Evolutionary conservation across 2,888 invertebrate species (phyloP).

Genomic region (Drosophila subsilvestris): DNA sequence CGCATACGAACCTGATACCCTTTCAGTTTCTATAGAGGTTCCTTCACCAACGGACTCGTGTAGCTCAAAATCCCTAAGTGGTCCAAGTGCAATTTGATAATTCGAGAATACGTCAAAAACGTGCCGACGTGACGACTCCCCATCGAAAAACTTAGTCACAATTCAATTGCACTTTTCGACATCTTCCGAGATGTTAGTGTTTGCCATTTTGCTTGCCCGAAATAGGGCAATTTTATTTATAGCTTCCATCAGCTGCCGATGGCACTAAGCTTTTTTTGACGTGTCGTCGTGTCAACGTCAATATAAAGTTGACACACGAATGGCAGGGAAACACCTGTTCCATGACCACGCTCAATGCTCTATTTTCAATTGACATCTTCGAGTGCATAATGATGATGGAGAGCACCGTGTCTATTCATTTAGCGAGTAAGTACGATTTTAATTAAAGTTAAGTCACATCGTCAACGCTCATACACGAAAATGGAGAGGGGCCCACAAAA

Average conservation of each 20-base stretch:
- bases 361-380: slow-evolving; percentile 23
- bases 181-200: not conserved
- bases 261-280: slow-evolving; percentile 54
- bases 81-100: too few species aligned
- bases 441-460: slow-evolving; percentile 80
- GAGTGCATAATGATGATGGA: slow-evolving; percentile 36
- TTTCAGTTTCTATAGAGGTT: too few species aligned
- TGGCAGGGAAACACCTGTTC: slow-evolving; percentile 39
- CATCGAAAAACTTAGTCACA: too few species aligned
- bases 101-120: too few species aligned
- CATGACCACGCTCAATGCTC: slow-evolving; percentile 4
- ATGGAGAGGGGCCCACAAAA: slow-evolving; percentile 7
- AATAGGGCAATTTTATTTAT: slow-evolving; percentile 23
- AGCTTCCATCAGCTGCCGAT: slow-evolving; percentile 40
- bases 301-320: slow-evolving; percentile 38
- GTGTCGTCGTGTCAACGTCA: slow-evolving; percentile 37
- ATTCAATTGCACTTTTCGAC: not conserved
- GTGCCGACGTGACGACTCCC: too few species aligned
- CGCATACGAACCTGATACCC: too few species aligned
- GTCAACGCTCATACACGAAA: slow-evolving; percentile 61
- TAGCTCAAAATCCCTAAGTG: too few species aligned
- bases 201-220: not conserved
- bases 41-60: too few species aligned
- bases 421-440: slow-evolving; percentile 80
- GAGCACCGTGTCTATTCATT: slow-evolving; percentile 65